These are phyloP conservation scores for Drosophila algonquin DNA, from an alignment of 2,888 invertebrate genomes.

Conservation along the genomic window DNA sequence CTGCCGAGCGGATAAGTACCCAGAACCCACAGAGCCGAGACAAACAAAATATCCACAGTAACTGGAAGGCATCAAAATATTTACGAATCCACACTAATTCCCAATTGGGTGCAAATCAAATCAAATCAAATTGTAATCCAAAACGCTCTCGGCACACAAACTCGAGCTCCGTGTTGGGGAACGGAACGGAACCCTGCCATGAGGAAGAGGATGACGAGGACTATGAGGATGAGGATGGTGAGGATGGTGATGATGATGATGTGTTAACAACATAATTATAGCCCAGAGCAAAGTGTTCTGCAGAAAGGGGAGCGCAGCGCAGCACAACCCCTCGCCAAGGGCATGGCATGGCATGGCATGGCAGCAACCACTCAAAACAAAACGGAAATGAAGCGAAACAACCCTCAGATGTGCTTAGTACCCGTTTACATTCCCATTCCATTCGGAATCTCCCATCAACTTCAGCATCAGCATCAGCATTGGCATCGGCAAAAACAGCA, in stretches of 20 bases:
- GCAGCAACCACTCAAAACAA: constrained; percentile 69
- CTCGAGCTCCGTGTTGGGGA: constrained; percentile 37
- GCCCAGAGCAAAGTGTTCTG: constrained; percentile 73
- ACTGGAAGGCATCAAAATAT: constrained; percentile 77
- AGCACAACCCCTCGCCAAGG: constrained; percentile 53
- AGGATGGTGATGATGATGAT: constrained; percentile 73
- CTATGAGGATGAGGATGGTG: constrained; percentile 40
- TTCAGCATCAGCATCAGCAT: constrained; percentile 2
- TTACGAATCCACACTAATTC: constrained; percentile 78
- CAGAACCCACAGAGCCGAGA: constrained; percentile 50
- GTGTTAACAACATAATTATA: constrained; percentile 83
- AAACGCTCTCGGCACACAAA: constrained; percentile 64
- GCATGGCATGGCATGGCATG: neutral
- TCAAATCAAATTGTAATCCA: constrained; percentile 76
- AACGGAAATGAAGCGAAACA: constrained; percentile 72
- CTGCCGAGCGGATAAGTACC: constrained; percentile 45
- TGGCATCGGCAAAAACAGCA: neutral
- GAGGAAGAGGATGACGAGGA: constrained; percentile 19
- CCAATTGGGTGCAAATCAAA: constrained; percentile 80
- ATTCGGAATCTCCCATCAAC: constrained; percentile 9
- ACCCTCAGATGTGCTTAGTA: constrained; percentile 62
- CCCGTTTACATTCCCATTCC: constrained; percentile 50
- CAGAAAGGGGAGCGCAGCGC: constrained; percentile 50
- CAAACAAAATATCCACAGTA: constrained; percentile 59
- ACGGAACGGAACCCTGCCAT: constrained; percentile 22